Base-by-base conservation (phyloP, 1,140 invertebrate genomes). In the Arctopsyche grandis region DNA sequence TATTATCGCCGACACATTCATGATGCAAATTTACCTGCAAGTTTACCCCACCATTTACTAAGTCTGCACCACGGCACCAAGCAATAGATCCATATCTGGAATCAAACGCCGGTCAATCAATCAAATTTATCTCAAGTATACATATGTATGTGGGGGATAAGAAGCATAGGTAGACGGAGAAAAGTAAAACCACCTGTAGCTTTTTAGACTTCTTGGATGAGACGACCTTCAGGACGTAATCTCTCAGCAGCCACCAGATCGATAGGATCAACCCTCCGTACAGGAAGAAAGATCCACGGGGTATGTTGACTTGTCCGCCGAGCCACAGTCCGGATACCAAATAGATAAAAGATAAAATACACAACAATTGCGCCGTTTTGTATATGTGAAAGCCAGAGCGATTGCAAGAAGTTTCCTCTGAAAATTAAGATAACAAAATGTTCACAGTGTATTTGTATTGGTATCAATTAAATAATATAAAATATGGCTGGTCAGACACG, bases 41-140 rank as follows among this genome's bases (percentile, higher is more conserved):
- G 85, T 88, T 91, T 93, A 69, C 95, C 95, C 92, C 94, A 95
- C 46, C 91, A 87, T 83, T 94, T 89, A 48, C 95, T 96, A 19
- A 94, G 86, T 63, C 90, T 89, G 83, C 93, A 90, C 80, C 96
- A 86, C 1, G 96, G 96, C 69, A 97, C 86, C 69, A 91, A 90
- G 82, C 90, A 90, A 83, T 93, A 93, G 46, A 82, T 46, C 16
- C 71, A 48, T 46, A 82, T 78, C 81, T 82, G 80, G 1, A 77
- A 77, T 26, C 9, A 48, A 63, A 75, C 7, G 12, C 14, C 7
- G 12, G n/a, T 16, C 7, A 5, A 16, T 16, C 10, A 22, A 66
- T 66, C 3, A 66, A 26, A 60, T 9, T 16, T 16, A 60, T 60
- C 5, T n/a, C 10, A 24, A 46, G 10, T 29, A 14, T 66, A 66